Percentiles rank a stretch among this genome's conserved stretches.
These are phyloP conservation scores for Taeniopygia guttata DNA, from an alignment of 2,797 vertebrate genomes.

Conservation along the genomic window DNA sequence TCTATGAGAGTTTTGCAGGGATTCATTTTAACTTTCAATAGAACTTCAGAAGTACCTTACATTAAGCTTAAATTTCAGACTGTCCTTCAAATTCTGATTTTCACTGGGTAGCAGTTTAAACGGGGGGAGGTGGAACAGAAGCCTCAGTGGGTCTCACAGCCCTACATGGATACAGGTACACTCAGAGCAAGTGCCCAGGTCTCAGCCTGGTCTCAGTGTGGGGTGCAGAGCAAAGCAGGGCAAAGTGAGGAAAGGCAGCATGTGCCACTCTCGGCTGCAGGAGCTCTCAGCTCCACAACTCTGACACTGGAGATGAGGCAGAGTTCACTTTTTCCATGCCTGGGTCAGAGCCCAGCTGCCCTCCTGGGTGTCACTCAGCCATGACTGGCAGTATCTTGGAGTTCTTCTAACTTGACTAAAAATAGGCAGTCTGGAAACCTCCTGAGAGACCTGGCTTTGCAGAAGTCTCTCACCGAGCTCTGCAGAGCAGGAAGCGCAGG, in stretches of 20 bases:
- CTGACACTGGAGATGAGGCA: not conserved
- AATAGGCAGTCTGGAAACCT: not conserved
- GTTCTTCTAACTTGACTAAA: not conserved
- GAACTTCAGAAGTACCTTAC: not conserved
- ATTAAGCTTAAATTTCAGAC: not conserved
- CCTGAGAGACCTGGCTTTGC: not conserved
- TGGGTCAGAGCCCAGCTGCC: not conserved
- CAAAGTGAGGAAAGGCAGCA: not conserved
- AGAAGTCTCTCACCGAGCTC: not conserved
- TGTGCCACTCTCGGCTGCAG: not conserved
- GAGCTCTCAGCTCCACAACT: not conserved
- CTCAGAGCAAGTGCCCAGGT: not conserved
- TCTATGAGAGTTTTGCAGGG: not conserved
- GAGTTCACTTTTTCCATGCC: not conserved
- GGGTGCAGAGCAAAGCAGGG: not conserved
- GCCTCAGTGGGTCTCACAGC: not conserved
- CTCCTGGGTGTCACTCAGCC: not conserved
- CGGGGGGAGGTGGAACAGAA: not conserved
- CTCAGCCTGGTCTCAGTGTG: not conserved
- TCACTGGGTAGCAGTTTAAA: not conserved
- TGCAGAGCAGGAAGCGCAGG: not conserved
- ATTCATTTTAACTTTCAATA: not conserved
- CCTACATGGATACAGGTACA: accelerated
- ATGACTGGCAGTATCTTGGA: not conserved
- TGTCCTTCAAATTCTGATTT: not conserved